Base-by-base conservation (phyloP, 2,888 invertebrate genomes). In the Gymnocheta viridis region DNA sequence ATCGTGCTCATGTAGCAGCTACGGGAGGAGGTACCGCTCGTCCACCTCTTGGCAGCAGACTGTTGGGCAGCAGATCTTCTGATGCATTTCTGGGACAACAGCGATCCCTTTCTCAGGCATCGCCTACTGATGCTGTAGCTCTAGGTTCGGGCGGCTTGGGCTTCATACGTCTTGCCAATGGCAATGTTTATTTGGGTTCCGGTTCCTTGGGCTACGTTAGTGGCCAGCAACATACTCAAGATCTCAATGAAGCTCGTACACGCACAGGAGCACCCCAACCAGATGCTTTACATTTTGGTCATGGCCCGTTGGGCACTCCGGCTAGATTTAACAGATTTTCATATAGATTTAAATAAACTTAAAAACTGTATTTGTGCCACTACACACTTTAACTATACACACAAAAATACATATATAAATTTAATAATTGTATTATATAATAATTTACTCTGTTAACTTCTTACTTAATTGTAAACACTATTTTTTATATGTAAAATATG, bases 61-160 rank as follows among this genome's bases (percentile, higher is more conserved):
- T 90, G 32, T 4, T 90, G 6, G 82, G 83, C 5, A 87, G 90
- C 1, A 87, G 89, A 24, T 86, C 89, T n/a, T 88, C 87, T 35
- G 66, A 88, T 1, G 22, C 87, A 58, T 54, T 88, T 1, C 82
- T 87, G 41, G 87, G 82, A 56, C 87, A 86, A 62, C 87, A 86
- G 0, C 35, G 51, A 2, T 79, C 22, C 5, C 62, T 82, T 2
- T 78, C 85, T 0, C 86, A 87, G 0, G 85, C 84, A 24, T 64
- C 70, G 14, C 72, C 80, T 5, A 82, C 56, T 38, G 89, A 89
- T 77, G 86, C 89, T 44, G 86, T 92, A 27, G 91, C 92, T 3
- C 64, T 92, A 62, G 92, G 92, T 2, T 92, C 92, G 0, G 92
- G 92, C 0, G 90, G 91, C 4, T 85, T 92, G 64, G 92, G 92